phyloP scores from a whole-genome alignment of 2,888 invertebrate genomes.

The Melanchra persicariae region DNA sequence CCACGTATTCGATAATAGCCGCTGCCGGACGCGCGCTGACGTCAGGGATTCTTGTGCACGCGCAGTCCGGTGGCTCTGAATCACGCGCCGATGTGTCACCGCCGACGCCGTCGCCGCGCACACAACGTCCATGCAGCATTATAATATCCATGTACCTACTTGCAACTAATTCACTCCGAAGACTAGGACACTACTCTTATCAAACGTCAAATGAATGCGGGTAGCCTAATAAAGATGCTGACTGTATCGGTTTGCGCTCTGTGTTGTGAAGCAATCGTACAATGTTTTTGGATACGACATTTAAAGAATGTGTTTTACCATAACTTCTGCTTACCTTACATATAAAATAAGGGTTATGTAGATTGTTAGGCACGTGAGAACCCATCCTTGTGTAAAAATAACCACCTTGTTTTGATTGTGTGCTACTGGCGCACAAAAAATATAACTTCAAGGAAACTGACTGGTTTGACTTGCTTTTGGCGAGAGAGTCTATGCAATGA shows the following conservation, averaged over 20 bases:
- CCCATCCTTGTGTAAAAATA: constrained; percentile 75
- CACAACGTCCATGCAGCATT: constrained; percentile 29
- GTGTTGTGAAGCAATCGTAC: background rate
- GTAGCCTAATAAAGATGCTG: constrained; percentile 77
- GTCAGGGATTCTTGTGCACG: constrained; percentile 86
- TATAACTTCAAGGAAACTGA: constrained; percentile 57
- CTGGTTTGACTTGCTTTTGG: constrained; percentile 56
- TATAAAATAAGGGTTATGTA: constrained; percentile 4
- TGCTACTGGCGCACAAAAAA: constrained; percentile 44
- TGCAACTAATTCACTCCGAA: constrained; percentile 31
- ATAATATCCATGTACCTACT: constrained; percentile 43
- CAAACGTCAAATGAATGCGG: constrained; percentile 51
- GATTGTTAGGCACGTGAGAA: constrained; percentile 14
- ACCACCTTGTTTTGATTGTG: constrained; percentile 65
- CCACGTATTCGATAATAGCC: constrained; percentile 69
- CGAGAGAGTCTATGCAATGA: constrained; percentile 18
- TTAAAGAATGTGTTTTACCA: background rate
- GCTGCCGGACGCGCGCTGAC: constrained; percentile 87
- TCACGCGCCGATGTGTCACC: constrained; percentile 88
- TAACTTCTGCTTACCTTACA: constrained; percentile 1
- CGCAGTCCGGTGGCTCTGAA: constrained; percentile 80
- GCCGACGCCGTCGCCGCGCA: constrained; percentile 62
- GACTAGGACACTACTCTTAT: constrained; percentile 33
- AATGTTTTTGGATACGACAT: constrained; percentile 1
- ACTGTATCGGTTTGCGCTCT: constrained; percentile 33